These are phyloP conservation scores for Nothura maculosa DNA, from an alignment of 2,797 vertebrate genomes.

Conservation along the genomic window DNA sequence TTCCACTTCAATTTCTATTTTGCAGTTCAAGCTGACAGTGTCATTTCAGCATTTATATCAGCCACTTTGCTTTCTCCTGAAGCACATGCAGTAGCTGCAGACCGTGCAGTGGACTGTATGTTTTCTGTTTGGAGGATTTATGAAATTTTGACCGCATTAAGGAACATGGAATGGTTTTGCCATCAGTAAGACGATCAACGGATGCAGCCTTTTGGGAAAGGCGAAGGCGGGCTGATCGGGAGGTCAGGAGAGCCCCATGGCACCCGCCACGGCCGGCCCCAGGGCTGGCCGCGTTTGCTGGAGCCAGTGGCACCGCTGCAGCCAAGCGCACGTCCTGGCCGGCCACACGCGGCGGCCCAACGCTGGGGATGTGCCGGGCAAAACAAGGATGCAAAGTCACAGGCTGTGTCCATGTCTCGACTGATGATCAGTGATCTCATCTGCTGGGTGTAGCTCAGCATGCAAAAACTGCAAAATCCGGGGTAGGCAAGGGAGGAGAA, in stretches of 20 bases:
- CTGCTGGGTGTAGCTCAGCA: constrained; percentile 34
- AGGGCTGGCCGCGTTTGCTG: background rate
- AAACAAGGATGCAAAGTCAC: background rate
- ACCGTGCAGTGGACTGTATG: background rate
- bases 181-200: background rate
- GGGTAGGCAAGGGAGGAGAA: constrained; percentile 54
- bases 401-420: background rate
- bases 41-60: background rate
- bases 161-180: background rate
- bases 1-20: constrained; percentile 52
- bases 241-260: background rate
- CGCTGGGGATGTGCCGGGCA: background rate
- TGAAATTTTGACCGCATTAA: background rate
- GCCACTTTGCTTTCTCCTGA: background rate
- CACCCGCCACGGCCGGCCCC: background rate
- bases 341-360: too few species aligned
- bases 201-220: background rate
- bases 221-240: background rate
- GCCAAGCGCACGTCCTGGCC: background rate
- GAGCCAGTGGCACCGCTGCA: too few species aligned
- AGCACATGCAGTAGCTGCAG: background rate
- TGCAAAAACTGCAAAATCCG: background rate
- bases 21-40: background rate
- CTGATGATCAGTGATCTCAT: constrained; percentile 47
- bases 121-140: background rate